Base-by-base conservation (phyloP, 2,113 vertebrate species). In the Melanostigma gelatinosum region DNA sequence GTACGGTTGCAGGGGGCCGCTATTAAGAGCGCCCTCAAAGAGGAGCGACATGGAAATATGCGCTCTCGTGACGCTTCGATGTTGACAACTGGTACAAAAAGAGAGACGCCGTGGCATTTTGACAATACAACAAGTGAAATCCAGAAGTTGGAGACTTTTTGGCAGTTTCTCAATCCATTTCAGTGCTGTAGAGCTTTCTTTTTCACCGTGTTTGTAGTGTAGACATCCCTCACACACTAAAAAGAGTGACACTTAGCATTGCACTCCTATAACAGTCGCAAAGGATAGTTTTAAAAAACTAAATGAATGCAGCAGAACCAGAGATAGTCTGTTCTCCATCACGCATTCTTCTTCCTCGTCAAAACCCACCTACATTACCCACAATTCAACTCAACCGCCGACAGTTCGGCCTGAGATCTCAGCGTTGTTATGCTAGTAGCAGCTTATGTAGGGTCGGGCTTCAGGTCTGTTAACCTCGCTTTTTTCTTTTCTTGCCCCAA, bases 1-100 rank as follows among this genome's bases (percentile, higher is more conserved):
- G 61, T 76, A 69, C 65, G 74, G 79, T 61, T 71, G 48, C 77
- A 80, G 75, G 63, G 70, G 76, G 65, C 24, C 58, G 42, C 63
- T 63, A 61, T 63, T 71, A 76, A 24, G 52, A 70, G 29, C 2
- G 1, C 6, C 55, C 34, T 79, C 68, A 72, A 44, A 80, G 40
- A 63, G 50, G 44, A 58, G 63, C 69, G 54, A 68, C 77, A 66
- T 57, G 70, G 66, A 82, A 72, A 72, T 73, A 4, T 13, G 15
- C 72, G 55, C 46, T 38, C 62, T 60, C 66, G 61, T 57, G 62
- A 44, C 24, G 58, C 61, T 46, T 42, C 22, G 24, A 6, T 18
- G 55, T 44, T 50, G 40, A 48, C 52, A 81, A 22, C 38, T 69
- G 32, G 32, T 63, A 40, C 63, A 66, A 82, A 83, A 73, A 50